Percentiles rank a stretch among this genome's conserved stretches.
Conservation (phyloP, 2,888 invertebrate species). For the Pediacus dermestoides region DNA sequence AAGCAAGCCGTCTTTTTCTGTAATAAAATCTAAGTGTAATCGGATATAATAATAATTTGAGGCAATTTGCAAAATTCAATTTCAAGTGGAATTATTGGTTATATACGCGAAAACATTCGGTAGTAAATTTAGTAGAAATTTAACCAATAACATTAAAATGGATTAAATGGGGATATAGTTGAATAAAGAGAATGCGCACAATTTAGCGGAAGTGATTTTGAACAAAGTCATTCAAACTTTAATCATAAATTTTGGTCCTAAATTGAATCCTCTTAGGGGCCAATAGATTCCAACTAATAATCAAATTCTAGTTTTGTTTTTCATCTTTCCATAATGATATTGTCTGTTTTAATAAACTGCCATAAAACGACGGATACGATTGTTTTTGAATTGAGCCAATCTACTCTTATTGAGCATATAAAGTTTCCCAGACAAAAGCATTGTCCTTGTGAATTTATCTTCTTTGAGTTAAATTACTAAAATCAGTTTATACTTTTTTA, state of each 20-base stretch:
- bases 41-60: too few species aligned
- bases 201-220: constrained; percentile 46
- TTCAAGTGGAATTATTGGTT: constrained; percentile 31
- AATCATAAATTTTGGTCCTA: constrained; percentile 44
- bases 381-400: constrained; percentile 11
- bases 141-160: constrained; percentile 46
- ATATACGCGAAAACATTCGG: constrained; percentile 36
- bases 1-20: too few species aligned
- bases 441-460: too few species aligned
- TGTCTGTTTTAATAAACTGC: background rate
- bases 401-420: background rate
- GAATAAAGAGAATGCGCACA: constrained; percentile 48
- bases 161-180: constrained; percentile 46
- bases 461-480: too few species aligned
- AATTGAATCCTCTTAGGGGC: constrained; percentile 35
- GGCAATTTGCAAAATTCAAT: constrained; percentile 4
- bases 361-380: too few species aligned
- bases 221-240: constrained; percentile 47
- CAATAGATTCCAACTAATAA: constrained; percentile 32
- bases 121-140: constrained; percentile 44
- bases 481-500: too few species aligned
- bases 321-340: constrained; percentile 4
- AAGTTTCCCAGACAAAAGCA: background rate
- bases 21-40: too few species aligned
- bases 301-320: constrained; percentile 27